Conservation (phyloP, 2,888 invertebrate genomes). For the Spisula subtruncata region DNA sequence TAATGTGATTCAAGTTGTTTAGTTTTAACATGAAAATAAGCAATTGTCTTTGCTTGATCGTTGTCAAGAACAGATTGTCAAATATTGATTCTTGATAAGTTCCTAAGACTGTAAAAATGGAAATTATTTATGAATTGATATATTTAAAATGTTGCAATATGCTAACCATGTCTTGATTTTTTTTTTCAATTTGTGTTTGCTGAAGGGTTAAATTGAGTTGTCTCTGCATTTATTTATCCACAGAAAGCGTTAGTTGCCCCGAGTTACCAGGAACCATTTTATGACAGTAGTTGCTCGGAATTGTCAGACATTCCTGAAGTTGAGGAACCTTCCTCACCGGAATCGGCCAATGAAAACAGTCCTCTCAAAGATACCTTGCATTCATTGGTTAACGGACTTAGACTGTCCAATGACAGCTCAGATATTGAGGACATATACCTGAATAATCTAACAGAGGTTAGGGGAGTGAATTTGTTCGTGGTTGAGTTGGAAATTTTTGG, state of each 20-base stretch:
- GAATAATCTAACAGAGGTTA: constrained; percentile 72
- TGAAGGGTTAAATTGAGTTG: background rate
- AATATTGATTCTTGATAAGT: too few relatives aligned
- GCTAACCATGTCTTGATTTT: too few relatives aligned
- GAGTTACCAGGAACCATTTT: constrained; percentile 70
- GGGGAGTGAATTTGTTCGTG: constrained; percentile 48
- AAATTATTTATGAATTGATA: too few relatives aligned
- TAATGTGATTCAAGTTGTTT: too few relatives aligned
- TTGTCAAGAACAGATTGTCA: too few relatives aligned
- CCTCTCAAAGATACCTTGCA: constrained; percentile 69
- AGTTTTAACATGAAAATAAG: too few relatives aligned
- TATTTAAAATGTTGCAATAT: too few relatives aligned
- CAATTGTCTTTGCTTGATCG: too few relatives aligned
- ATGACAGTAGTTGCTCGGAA: constrained; percentile 86
- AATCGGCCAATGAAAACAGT: constrained; percentile 70
- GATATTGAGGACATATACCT: constrained; percentile 73
- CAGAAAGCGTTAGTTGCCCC: constrained; percentile 59
- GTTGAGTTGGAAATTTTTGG: constrained; percentile 51
- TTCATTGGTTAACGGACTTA: constrained; percentile 73
- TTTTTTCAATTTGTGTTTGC: background rate
- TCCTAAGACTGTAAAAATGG: too few relatives aligned
- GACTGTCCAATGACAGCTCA: constrained; percentile 71
- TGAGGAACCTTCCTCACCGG: constrained; percentile 85
- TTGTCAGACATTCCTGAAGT: constrained; percentile 89
- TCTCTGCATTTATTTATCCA: constrained; percentile 42